A percentile compares a stretch with the other conserved stretches of the same genome.
Evolutionary conservation across 2,113 vertebrate species (phyloP).

Genomic region (Grus americana): DNA sequence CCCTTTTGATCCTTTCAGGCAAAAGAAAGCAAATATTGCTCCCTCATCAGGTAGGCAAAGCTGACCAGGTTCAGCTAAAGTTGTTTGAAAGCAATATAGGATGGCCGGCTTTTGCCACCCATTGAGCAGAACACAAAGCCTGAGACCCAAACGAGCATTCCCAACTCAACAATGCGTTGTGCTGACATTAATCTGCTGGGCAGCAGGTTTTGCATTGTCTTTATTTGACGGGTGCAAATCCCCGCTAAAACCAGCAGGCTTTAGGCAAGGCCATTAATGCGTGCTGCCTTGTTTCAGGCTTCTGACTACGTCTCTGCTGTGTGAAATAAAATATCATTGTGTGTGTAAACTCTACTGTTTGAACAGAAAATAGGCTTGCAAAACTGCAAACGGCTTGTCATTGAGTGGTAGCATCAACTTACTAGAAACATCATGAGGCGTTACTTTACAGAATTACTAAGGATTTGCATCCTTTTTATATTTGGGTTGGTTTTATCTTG

Average conservation of each 20-base stretch:
- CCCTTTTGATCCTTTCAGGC: not conserved
- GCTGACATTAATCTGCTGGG: slow-evolving; percentile 39
- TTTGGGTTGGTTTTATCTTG: not conserved
- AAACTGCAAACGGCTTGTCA: not conserved
- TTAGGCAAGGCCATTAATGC: slow-evolving; percentile 27
- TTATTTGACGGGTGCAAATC: slow-evolving; percentile 18
- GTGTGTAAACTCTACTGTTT: not conserved
- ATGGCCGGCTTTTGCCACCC: slow-evolving; percentile 11
- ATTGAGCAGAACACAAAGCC: slow-evolving; percentile 9
- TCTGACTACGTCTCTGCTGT: slow-evolving; percentile 31
- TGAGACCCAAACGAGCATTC: not conserved
- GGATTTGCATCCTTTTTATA: not conserved
- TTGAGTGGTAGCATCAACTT: not conserved
- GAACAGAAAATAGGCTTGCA: slow-evolving; percentile 40
- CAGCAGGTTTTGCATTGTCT: slow-evolving; percentile 34
- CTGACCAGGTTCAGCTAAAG: not conserved
- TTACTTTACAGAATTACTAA: slow-evolving; percentile 2
- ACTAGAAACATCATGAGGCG: slow-evolving; percentile 21
- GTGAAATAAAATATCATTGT: slow-evolving; percentile 33
- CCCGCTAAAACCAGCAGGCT: not conserved
- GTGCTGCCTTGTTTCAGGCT: not conserved
- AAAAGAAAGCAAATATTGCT: not conserved
- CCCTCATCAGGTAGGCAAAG: not conserved
- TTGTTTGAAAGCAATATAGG: slow-evolving; percentile 20
- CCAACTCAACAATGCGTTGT: not conserved